Evolutionary conservation across 2,797 vertebrate species (phyloP).

Genomic region (Otus scops): DNA sequence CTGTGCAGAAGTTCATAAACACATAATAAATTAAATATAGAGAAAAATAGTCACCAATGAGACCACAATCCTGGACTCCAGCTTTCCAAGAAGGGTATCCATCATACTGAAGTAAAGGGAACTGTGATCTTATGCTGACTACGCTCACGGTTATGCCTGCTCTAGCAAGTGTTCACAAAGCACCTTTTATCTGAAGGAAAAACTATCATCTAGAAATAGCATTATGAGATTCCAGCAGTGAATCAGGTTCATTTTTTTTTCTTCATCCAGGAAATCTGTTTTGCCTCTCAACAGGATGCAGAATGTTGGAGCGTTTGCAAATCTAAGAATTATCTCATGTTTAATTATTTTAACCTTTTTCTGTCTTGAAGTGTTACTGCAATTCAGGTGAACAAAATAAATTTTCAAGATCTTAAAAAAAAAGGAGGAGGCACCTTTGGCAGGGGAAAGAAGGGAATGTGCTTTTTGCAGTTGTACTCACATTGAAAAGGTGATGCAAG

Average conservation of each 20-base stretch:
- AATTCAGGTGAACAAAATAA: background rate
- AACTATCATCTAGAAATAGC: conserved; percentile 26
- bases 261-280: background rate
- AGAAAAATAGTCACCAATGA: background rate
- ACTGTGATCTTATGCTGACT: conserved; percentile 9
- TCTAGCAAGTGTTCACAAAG: conserved; percentile 15
- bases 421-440: background rate
- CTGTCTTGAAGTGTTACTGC: background rate
- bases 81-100: conserved; percentile 20
- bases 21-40: conserved; percentile 33
- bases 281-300: conserved; percentile 17
- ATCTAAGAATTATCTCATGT: background rate
- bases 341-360: background rate
- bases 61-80: background rate
- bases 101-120: conserved; percentile 20
- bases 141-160: background rate
- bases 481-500: conserved; percentile 76
- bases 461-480: conserved; percentile 75
- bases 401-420: background rate
- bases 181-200: conserved; percentile 14
- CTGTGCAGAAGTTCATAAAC: conserved; percentile 40
- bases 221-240: background rate
- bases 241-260: background rate
- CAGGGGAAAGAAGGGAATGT: accelerated
- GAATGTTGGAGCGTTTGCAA: background rate